Evolutionary conservation across 2,888 invertebrate species (phyloP).

Genomic region (Thecophora atra): DNA sequence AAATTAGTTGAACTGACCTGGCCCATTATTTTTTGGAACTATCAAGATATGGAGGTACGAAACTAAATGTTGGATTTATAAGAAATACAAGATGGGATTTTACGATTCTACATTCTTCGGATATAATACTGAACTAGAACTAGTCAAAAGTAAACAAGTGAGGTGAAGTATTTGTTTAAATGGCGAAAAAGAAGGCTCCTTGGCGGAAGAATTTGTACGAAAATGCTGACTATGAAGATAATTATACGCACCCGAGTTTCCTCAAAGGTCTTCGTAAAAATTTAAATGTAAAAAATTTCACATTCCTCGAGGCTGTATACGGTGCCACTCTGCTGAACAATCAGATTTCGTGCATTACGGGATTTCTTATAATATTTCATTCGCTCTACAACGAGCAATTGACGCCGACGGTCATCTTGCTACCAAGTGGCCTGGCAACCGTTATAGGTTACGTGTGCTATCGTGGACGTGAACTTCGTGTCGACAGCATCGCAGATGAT

Average conservation of each 20-base stretch:
- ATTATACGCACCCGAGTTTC: conserved; percentile 89
- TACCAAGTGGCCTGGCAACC: conserved; percentile 69
- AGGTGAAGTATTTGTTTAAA: neutral
- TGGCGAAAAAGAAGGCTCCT: conserved; percentile 41
- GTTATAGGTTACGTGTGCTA: conserved; percentile 74
- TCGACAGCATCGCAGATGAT: conserved; percentile 68
- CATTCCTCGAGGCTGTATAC: conserved; percentile 74
- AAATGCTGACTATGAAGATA: conserved; percentile 87
- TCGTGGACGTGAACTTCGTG: conserved; percentile 52
- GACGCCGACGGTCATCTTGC: conserved; percentile 73
- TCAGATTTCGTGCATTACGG: conserved; percentile 79
- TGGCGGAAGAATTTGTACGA: conserved; percentile 94
- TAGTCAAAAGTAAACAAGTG: no score
- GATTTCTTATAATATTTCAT: conserved; percentile 78
- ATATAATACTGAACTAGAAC: no score
- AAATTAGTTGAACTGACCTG: no score
- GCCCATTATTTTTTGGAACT: no score
- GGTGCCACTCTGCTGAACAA: conserved; percentile 83
- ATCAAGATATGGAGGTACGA: no score
- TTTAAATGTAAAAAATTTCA: conserved; percentile 79
- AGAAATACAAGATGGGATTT: no score
- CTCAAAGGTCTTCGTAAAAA: conserved; percentile 86
- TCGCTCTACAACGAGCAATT: conserved; percentile 77
- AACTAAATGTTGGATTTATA: no score
- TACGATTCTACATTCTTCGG: no score